A percentile compares a stretch with the other conserved stretches of the same genome.
Evolutionary conservation across 2,797 vertebrate genomes (phyloP).

Genomic region (Enteromius radiatus): DNA sequence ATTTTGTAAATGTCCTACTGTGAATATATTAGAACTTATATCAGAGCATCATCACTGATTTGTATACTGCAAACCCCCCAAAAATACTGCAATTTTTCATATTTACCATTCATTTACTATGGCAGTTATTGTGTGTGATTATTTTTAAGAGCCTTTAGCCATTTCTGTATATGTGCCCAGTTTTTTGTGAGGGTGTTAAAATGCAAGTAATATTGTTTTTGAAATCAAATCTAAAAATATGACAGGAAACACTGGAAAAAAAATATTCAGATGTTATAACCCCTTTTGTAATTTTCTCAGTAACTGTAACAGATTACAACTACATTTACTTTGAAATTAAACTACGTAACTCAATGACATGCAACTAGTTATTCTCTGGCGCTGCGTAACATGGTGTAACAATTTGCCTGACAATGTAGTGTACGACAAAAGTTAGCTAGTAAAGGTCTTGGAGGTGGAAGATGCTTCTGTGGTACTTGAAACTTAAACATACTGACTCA

Average conservation of each 20-base stretch:
- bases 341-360: background rate
- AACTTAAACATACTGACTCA: conserved; percentile 58
- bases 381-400: background rate
- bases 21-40: background rate
- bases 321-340: background rate
- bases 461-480: conserved; percentile 34
- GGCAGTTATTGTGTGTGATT: background rate
- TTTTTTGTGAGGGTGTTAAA: background rate
- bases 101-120: background rate
- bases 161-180: background rate
- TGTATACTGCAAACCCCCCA: background rate
- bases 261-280: background rate
- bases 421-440: conserved; percentile 32
- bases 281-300: too few species aligned
- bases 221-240: background rate
- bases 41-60: background rate
- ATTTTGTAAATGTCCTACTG: background rate
- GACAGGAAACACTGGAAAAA: background rate
- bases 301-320: background rate
- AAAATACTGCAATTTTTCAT: background rate
- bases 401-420: background rate
- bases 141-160: background rate
- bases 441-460: conserved; percentile 63
- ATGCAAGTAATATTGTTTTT: background rate
- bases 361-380: background rate